These are phyloP conservation scores for Camponotus pennsylvanicus DNA, from an alignment of 1,140 invertebrate species.

Conservation along the genomic window DNA sequence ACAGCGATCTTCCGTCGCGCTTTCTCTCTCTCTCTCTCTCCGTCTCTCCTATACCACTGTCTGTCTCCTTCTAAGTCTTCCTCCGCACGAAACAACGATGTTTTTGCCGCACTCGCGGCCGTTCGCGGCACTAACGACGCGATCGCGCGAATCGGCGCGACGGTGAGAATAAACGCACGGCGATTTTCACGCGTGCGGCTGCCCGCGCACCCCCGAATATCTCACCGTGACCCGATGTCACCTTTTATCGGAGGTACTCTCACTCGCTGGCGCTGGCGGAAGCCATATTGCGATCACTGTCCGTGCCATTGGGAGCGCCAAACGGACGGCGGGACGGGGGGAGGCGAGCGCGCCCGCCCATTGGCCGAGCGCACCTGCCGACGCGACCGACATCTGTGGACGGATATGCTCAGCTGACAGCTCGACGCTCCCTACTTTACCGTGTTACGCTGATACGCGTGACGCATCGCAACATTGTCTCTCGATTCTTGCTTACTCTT, in stretches of 20 bases:
- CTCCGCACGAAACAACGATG: not conserved
- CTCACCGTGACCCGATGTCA: conserved; percentile 73
- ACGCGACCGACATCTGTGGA: conserved; percentile 58
- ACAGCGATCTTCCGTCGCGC: conserved; percentile 51
- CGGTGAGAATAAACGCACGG: conserved; percentile 12
- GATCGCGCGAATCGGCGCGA: not conserved
- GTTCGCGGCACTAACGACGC: not conserved
- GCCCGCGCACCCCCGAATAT: conserved; percentile 59
- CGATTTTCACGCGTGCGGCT: conserved; percentile 63
- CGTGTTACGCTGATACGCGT: not conserved
- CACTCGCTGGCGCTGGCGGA: conserved; percentile 83
- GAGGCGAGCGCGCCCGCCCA: conserved; percentile 42
- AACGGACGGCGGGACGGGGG: conserved; percentile 43
- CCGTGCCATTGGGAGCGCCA: conserved; percentile 75
- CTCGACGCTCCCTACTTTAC: conserved; percentile 15
- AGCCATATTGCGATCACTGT: conserved; percentile 85
- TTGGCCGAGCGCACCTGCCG: conserved; percentile 75
- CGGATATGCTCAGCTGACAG: not conserved
- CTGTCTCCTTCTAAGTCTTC: not conserved
- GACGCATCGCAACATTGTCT: not conserved
- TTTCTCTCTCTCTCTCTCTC: conserved; percentile 44
- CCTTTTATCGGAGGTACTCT: conserved; percentile 77
- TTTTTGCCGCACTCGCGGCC: conserved; percentile 36
- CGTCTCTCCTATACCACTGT: not conserved
- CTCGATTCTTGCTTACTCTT: conserved; percentile 21